Evolutionary conservation across 1,140 invertebrate genomes (phyloP).

Genomic region (Penaeus indicus): DNA sequence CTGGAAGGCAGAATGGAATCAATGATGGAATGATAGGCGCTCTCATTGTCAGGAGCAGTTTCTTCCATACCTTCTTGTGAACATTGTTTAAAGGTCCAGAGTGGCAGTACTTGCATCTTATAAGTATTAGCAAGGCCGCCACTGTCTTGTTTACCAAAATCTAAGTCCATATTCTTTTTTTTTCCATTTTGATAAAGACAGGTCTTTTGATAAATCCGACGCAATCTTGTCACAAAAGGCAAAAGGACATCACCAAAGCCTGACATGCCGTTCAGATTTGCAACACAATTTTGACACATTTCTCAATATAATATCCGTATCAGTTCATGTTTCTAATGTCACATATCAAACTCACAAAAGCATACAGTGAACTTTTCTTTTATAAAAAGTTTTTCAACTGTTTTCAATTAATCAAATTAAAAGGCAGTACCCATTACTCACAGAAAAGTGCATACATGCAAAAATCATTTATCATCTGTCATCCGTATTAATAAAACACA

Average conservation of each 20-base stretch:
- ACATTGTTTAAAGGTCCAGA: background rate
- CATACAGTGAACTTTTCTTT: no score
- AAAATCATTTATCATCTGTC: no score
- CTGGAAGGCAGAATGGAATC: constrained; percentile 6
- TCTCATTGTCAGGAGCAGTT: background rate
- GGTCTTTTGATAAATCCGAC: background rate
- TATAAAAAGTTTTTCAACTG: no score
- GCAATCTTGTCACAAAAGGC: constrained; percentile 3
- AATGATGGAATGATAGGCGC: background rate
- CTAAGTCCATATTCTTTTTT: background rate
- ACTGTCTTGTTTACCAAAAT: background rate
- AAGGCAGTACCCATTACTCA: no score
- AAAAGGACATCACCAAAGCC: background rate
- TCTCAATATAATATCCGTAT: no score
- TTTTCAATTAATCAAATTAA: no score
- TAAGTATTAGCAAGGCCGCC: background rate
- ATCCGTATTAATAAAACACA: no score
- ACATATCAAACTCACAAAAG: no score
- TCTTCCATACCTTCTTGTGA: background rate
- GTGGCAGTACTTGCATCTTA: background rate
- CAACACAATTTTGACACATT: no score
- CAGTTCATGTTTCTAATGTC: no score
- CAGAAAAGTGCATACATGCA: no score
- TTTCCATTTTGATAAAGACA: background rate
- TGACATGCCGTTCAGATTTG: background rate